A percentile compares a stretch with the other conserved stretches of the same genome.
These are phyloP conservation scores for Aldabrachelys gigantea DNA, from an alignment of 2,113 vertebrate species.

Conservation along the genomic window DNA sequence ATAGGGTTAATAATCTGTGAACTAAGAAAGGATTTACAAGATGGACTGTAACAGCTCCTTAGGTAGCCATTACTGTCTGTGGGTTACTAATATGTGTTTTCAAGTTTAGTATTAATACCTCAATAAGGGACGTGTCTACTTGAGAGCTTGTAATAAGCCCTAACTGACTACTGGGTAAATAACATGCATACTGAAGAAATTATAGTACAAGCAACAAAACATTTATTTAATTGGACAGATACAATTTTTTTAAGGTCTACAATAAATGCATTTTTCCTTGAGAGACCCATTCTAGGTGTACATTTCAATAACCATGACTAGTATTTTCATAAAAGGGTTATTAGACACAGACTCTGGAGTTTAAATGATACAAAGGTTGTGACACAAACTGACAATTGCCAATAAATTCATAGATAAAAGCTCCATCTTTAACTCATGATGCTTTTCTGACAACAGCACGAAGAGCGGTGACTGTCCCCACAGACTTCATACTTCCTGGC, in stretches of 20 bases:
- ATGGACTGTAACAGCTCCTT: constrained; percentile 61
- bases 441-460: background rate
- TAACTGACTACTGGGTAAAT: constrained; percentile 54
- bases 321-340: background rate
- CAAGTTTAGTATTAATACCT: constrained; percentile 70
- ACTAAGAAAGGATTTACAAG: constrained; percentile 67
- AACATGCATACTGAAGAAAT: constrained; percentile 37
- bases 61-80: constrained; percentile 62
- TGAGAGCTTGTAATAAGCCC: constrained; percentile 42
- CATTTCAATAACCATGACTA: background rate
- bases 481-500: background rate
- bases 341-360: background rate
- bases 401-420: background rate
- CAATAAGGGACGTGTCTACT: constrained; percentile 54
- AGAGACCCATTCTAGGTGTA: background rate
- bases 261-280: constrained; percentile 21
- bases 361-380: constrained; percentile 21
- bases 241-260: background rate
- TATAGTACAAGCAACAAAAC: background rate
- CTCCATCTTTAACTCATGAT: background rate
- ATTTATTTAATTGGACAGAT: constrained; percentile 24
- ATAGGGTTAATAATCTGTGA: constrained; percentile 39
- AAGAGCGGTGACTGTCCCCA: background rate
- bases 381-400: background rate
- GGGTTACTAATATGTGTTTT: constrained; percentile 64